These are phyloP conservation scores for Erpornis zantholeuca DNA, from an alignment of 2,113 vertebrate genomes.

Conservation along the genomic window DNA sequence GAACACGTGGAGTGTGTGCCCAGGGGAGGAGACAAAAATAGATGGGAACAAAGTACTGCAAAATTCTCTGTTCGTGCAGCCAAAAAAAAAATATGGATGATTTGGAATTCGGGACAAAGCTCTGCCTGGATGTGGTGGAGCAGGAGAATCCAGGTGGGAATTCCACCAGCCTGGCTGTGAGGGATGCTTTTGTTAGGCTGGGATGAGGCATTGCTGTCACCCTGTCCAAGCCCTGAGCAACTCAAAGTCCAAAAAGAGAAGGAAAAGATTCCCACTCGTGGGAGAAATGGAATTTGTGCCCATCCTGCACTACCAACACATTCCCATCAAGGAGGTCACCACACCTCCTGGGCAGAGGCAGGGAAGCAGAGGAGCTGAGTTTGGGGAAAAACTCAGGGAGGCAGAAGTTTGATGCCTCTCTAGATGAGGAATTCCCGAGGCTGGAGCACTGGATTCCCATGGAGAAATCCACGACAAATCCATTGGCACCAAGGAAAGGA, in stretches of 20 bases:
- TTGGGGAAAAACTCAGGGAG: background rate
- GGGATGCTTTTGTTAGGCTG: background rate
- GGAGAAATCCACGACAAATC: background rate
- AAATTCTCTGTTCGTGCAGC: background rate
- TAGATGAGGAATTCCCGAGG: background rate
- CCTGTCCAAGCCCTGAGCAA: background rate
- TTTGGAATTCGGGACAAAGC: background rate
- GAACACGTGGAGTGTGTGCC: background rate
- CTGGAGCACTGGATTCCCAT: background rate
- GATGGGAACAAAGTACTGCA: background rate
- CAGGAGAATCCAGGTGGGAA: background rate
- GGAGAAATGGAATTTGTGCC: background rate
- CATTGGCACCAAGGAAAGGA: background rate
- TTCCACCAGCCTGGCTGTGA: background rate
- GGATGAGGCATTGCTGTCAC: background rate
- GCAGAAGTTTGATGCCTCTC: background rate
- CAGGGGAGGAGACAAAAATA: background rate
- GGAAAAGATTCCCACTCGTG: background rate
- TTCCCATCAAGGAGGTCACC: background rate
- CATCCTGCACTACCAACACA: background rate
- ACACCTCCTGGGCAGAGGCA: background rate
- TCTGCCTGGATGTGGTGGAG: background rate
- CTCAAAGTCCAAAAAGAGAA: background rate
- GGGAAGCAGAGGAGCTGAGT: fast-evolving
- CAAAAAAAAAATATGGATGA: fast-evolving